Base-by-base conservation (phyloP, 2,113 vertebrate species). In the Callaeas wilsoni region DNA sequence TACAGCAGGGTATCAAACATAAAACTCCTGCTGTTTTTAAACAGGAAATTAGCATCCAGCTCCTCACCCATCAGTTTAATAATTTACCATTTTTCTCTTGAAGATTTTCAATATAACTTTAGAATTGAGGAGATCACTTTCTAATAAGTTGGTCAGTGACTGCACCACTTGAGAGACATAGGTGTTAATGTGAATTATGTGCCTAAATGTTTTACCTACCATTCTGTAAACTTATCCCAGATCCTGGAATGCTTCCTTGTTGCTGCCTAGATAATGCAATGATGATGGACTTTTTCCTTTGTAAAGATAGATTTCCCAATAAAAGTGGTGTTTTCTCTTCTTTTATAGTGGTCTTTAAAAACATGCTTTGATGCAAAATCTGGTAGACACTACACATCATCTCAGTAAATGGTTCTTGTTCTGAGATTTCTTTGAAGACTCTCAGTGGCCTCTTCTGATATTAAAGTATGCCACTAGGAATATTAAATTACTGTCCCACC, bases 401-500 rank as follows among this genome's bases (percentile, higher is more conserved):
- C 18, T 77, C 50, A 67, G 52, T 85, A 86, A 69, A 87, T 49
- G 55, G 39, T 78, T 91, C 57, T 69, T 93, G 41, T 69, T 93
- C 65, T 74, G 33, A 95, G 30, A 57, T 57, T 94, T 75, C 52
- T 89, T 85, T 93, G 83, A 95, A 93, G 68, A 84, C 42, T 86
- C 47, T 92, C 82, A 88, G 30, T 71, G 68, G 82, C 49, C 60
- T 92, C 64, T 86, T 94, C 52, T 77, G 44, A 68, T 84, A 83
- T 62, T 74, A 33, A 91, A 83, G 47, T 77, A 94, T 33, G 41
- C 75, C 83, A 71, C 79, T 90, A 86, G 70, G 82, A 73, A 77
- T 93, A 95, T 93, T 80, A 94, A 70, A 85, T 93, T 93, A 71
- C 82, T 75, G 47, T 71, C 52, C 56, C 90, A 92, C 85, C 77